Conservation (phyloP, 2,797 vertebrate species). For the Argya squamiceps region DNA sequence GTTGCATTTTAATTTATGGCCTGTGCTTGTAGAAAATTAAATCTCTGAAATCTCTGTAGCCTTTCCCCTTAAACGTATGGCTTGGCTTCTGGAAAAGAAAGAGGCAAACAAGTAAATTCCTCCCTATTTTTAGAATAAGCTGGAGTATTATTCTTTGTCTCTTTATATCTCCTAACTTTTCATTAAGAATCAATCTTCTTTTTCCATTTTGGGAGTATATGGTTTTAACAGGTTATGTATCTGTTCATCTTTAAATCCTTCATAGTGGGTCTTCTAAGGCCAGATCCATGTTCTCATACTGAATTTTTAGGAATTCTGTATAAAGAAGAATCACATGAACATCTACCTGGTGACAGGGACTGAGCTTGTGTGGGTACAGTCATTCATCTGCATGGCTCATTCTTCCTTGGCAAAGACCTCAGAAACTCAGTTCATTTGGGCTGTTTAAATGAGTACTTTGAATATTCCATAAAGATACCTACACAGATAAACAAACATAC, state of each 20-base stretch:
- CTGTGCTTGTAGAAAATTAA: conserved; percentile 23
- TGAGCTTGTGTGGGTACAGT: rapidly evolving
- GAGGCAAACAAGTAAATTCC: neutral
- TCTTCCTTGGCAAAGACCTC: neutral
- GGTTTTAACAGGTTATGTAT: neutral
- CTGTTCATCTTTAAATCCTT: neutral
- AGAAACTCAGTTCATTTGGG: neutral
- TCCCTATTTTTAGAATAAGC: neutral
- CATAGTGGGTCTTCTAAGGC: neutral
- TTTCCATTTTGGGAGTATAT: neutral
- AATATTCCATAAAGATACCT: neutral
- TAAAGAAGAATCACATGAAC: neutral
- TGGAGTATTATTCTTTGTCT: neutral
- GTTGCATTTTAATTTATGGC: conserved; percentile 46
- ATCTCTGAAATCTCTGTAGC: conserved; percentile 27
- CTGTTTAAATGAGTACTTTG: neutral
- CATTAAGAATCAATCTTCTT: neutral
- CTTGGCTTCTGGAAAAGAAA: neutral
- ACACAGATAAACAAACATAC: neutral
- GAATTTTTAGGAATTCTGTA: neutral
- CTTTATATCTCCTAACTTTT: neutral
- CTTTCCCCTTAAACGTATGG: neutral
- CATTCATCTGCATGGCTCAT: neutral
- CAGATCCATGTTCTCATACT: neutral
- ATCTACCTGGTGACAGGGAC: neutral